Percentiles rank a stretch among this genome's conserved stretches.
Conservation (phyloP, 2,797 vertebrate genomes). For the Fratercula arctica region DNA sequence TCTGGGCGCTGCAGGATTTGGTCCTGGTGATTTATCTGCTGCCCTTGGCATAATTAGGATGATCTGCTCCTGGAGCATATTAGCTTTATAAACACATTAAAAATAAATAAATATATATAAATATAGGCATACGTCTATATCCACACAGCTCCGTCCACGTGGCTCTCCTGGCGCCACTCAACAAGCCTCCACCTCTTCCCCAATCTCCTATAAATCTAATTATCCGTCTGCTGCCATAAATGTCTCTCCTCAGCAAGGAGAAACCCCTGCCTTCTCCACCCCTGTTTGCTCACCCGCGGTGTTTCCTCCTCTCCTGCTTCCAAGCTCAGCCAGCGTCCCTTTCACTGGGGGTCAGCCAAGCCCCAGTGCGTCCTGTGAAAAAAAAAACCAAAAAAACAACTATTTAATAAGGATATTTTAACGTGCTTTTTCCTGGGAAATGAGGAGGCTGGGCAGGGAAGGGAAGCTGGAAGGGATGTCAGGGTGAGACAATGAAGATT, state of each 20-base stretch:
- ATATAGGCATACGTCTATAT: background rate
- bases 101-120: background rate
- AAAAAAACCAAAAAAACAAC: too few relatives aligned
- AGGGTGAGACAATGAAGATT: background rate
- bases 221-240: fast-evolving
- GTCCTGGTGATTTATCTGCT: too few relatives aligned
- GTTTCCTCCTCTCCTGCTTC: background rate
- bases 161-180: background rate
- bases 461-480: background rate
- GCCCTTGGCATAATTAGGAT: background rate
- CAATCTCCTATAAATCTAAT: background rate
- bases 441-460: background rate
- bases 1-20: background rate
- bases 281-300: background rate
- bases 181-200: background rate
- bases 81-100: background rate
- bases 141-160: background rate
- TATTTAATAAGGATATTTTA: background rate
- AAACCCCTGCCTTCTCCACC: background rate
- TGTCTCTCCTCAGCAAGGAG: background rate
- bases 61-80: background rate
- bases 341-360: background rate
- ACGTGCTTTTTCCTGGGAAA: background rate
- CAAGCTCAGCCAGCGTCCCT: fast-evolving
- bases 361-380: background rate